These are phyloP conservation scores for Serinus canaria DNA, from an alignment of 2,113 vertebrate species.

Conservation along the genomic window DNA sequence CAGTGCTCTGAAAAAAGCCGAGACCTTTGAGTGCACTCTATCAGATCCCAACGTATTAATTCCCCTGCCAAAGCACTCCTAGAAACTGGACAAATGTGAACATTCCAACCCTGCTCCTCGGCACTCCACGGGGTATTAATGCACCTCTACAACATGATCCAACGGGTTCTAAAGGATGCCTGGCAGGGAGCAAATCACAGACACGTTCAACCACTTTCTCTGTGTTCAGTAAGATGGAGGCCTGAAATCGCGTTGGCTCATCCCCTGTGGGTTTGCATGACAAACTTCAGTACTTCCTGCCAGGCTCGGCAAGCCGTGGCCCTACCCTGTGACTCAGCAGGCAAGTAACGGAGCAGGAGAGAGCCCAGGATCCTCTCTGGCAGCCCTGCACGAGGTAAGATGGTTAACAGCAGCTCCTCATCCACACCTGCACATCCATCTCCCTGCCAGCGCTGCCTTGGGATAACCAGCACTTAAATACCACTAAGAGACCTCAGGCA, in stretches of 20 bases:
- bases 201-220: background rate
- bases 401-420: background rate
- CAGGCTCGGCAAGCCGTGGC: background rate
- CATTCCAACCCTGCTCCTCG: background rate
- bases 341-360: background rate
- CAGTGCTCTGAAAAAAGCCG: background rate
- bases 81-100: background rate
- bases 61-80: background rate
- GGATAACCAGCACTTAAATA: background rate
- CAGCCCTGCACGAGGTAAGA: background rate
- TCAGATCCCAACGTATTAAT: background rate
- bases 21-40: background rate
- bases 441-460: fast-evolving
- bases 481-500: background rate
- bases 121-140: fast-evolving
- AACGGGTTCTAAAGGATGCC: background rate
- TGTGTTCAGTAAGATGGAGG: background rate
- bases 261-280: constrained; percentile 10
- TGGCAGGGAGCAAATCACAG: background rate
- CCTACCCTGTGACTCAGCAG: constrained; percentile 68
- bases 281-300: constrained; percentile 1
- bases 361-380: background rate
- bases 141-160: background rate
- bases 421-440: fast-evolving
- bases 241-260: background rate